Evolutionary conservation across 2,888 invertebrate species (phyloP).

Genomic region (Lycophotia porphyrea): DNA sequence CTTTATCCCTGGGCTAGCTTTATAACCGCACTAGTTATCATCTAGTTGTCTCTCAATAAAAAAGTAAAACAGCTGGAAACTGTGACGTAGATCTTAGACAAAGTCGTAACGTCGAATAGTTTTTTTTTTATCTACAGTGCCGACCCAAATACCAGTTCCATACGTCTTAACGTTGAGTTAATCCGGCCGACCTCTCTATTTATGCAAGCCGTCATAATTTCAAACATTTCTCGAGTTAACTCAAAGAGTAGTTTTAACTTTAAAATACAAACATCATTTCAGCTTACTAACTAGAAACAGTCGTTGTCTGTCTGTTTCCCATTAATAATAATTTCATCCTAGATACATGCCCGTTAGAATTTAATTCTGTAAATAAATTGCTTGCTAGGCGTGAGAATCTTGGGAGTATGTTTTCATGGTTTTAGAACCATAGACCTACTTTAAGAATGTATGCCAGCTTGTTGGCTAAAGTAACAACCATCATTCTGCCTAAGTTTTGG

Average conservation of each 20-base stretch:
- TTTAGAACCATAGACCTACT: slow-evolving; percentile 27
- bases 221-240: slow-evolving; percentile 52
- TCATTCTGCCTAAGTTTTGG: slow-evolving; percentile 18
- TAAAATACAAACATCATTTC: slow-evolving; percentile 53
- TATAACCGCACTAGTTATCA: no score
- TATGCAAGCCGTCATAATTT: slow-evolving; percentile 40
- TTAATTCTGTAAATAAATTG: slow-evolving; percentile 65
- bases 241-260: slow-evolving; percentile 46
- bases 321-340: slow-evolving; percentile 67
- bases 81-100: not conserved
- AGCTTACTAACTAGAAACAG: slow-evolving; percentile 48
- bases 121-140: not conserved
- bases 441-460: slow-evolving; percentile 5
- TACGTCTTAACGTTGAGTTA: not conserved
- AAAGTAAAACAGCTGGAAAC: no score
- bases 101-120: not conserved
- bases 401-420: slow-evolving; percentile 43
- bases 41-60: no score
- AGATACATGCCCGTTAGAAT: slow-evolving; percentile 64
- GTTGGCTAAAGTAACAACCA: not conserved
- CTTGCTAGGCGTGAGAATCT: slow-evolving; percentile 54
- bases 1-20: no score
- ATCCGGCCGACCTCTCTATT: slow-evolving; percentile 17
- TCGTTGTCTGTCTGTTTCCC: slow-evolving; percentile 55
- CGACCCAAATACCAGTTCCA: slow-evolving; percentile 5